Base-by-base conservation (phyloP, 2,888 invertebrate species). In the Agrilus cyanescens region DNA sequence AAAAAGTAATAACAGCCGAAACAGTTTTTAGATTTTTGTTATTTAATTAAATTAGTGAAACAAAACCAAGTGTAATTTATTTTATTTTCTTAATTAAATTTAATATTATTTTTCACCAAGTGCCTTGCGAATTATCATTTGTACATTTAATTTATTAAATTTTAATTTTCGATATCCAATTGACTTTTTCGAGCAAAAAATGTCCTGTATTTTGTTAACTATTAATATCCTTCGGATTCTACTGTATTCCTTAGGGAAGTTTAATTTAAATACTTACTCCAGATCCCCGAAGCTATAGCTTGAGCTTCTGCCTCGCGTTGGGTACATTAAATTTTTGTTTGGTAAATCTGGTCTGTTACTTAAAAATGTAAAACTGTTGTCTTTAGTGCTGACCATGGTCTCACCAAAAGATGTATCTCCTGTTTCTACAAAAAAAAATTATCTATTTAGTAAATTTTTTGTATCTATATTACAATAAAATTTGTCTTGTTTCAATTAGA, bases 201-300 rank as follows among this genome's bases (percentile, higher is more conserved):
- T 36, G 15, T 15, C 7, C 12, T 12, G 4, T 18, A 35, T 10
- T 16, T 30, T 40, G 35, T 30, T 34, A 15, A 30, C 29, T 13
- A 33, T 12, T n/a, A n/a, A n/a, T n/a, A n/a, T n/a, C n/a, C n/a
- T n/a, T n/a, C n/a, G n/a, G n/a, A n/a, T n/a, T n/a, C n/a, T n/a
- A n/a, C n/a, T n/a, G n/a, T n/a, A n/a, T 7, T 39, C 32, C n/a
- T 35, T 41, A 20, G 4, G 4, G 12, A n/a, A 7, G 12, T 33
- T 33, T 18, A 25, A 18, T 12, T 38, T 18, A 12, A 6, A 13
- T 15, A 43, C 52, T 40, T 46, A 54, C 56, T 52, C 53, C 29
- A 48, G 45, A 45, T 53, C 52, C n/a, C 52, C 54, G 16, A 51
- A 50, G 12, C 52, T 52, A 40, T 53, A 54, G 25, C 53, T 53